phyloP scores from a whole-genome alignment of 2,113 vertebrate species.

The Apodemus sylvaticus region DNA sequence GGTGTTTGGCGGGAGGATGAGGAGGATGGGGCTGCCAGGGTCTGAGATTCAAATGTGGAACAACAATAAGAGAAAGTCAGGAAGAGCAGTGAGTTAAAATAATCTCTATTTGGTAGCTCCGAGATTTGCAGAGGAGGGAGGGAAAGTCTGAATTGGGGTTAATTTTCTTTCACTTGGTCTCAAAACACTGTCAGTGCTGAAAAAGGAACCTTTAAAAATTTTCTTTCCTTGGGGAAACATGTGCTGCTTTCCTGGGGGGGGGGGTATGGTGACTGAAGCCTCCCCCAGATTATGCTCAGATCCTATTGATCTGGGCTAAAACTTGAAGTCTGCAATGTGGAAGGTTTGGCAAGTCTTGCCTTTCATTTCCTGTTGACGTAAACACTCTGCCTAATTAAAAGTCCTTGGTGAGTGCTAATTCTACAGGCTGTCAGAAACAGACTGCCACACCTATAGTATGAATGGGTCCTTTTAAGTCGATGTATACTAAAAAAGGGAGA shows the following conservation, averaged over 20 bases:
- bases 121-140: background rate
- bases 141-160: background rate
- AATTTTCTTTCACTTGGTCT: slow-evolving; percentile 13
- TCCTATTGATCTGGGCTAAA: background rate
- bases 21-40: background rate
- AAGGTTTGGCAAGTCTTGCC: slow-evolving; percentile 54
- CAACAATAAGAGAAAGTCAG: background rate
- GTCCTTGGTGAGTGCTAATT: slow-evolving; percentile 24
- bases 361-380: slow-evolving; percentile 68
- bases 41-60: background rate
- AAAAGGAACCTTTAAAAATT: background rate
- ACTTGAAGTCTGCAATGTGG: background rate
- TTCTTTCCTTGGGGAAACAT: background rate
- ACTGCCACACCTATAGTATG: background rate
- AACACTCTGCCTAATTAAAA: slow-evolving; percentile 72
- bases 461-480: background rate
- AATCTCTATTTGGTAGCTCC: fast-evolving
- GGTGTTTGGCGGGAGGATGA: slow-evolving; percentile 7
- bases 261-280: background rate
- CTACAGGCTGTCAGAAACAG: slow-evolving; percentile 36
- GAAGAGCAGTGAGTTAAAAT: background rate
- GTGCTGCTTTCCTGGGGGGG: too few relatives aligned
- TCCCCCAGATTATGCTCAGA: background rate
- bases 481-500: background rate
- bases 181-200: background rate